These are phyloP conservation scores for Acleris sparsana DNA, from an alignment of 2,888 invertebrate species.

Conservation along the genomic window DNA sequence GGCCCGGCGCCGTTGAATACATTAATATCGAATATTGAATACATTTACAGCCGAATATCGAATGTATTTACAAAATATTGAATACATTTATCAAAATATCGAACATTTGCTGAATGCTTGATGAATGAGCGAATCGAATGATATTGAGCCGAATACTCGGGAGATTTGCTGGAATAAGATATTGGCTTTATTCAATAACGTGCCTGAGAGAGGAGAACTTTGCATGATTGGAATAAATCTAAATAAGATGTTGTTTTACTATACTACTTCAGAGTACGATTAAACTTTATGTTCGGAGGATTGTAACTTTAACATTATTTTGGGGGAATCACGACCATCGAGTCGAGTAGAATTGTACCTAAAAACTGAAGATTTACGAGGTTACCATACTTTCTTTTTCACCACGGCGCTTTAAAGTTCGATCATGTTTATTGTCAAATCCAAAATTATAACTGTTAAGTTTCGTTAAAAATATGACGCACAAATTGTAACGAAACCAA, in stretches of 20 bases:
- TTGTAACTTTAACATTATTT: no score
- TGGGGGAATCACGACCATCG: no score
- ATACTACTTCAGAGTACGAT: no score
- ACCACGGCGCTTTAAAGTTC: no score
- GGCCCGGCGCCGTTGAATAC: constrained; percentile 80
- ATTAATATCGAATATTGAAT: constrained; percentile 83
- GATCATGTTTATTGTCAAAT: no score
- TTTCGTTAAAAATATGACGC: no score
- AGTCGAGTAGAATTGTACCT: no score
- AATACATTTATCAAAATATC: constrained; percentile 55
- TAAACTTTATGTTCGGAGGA: no score
- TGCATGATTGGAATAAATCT: constrained; percentile 7
- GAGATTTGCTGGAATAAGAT: constrained; percentile 69
- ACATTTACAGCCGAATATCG: constrained; percentile 77
- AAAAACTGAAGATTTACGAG: no score
- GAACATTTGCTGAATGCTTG: constrained; percentile 49
- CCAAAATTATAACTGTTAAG: no score
- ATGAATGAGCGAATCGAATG: constrained; percentile 60
- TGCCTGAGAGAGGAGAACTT: neutral
- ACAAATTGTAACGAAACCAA: no score
- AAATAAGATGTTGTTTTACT: neutral
- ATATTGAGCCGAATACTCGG: constrained; percentile 55
- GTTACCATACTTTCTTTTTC: no score
- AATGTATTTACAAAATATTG: constrained; percentile 48
- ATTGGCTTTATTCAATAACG: constrained; percentile 47